phyloP scores from a whole-genome alignment of 2,888 invertebrate species.

The Aleiodes leptofemur region DNA sequence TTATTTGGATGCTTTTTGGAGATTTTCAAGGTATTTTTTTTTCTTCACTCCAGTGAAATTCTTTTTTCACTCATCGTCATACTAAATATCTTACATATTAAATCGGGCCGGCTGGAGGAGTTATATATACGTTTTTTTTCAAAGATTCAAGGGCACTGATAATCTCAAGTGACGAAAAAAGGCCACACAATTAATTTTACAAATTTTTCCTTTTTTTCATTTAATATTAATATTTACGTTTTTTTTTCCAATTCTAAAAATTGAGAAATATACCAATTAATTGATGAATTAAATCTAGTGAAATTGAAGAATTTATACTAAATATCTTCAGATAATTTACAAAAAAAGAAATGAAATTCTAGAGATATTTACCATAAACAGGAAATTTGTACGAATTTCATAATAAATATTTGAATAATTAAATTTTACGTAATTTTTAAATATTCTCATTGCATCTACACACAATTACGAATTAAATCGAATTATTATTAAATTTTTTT shows the following conservation, averaged over 20 bases:
- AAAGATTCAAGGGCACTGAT: neutral
- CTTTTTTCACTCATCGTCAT: neutral
- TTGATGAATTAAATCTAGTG: no score
- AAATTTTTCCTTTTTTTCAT: neutral
- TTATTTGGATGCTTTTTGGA: neutral
- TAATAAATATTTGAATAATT: no score
- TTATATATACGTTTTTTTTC: neutral
- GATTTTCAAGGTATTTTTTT: neutral
- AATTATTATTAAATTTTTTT: no score
- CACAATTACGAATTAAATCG: no score
- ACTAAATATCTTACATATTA: neutral
- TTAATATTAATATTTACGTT: neutral
- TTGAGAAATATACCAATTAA: neutral
- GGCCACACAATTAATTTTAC: neutral
- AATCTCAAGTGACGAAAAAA: no score
- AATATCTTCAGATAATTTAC: no score
- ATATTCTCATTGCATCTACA: no score
- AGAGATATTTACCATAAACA: no score
- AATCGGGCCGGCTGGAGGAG: constrained; percentile 16
- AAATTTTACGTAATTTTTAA: no score
- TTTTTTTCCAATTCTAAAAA: constrained; percentile 3
- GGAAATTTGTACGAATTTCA: no score
- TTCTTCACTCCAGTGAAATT: neutral
- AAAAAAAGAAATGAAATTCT: no score
- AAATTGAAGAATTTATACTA: no score